Conservation (phyloP, 2,797 vertebrate genomes). For the Eulemur rubriventer region DNA sequence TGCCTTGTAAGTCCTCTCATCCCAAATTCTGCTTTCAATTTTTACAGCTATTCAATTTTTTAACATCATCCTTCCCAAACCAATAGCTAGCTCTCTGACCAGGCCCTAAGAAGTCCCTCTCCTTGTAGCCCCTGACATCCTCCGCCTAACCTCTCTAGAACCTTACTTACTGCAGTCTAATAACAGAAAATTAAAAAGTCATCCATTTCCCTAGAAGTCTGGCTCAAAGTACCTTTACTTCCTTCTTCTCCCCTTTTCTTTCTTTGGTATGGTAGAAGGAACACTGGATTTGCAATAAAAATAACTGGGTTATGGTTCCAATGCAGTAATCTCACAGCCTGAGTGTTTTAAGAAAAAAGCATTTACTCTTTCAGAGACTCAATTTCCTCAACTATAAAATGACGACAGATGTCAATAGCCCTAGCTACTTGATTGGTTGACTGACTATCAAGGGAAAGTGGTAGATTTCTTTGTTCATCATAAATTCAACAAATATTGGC, state of each 20-base stretch:
- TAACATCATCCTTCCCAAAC: background rate
- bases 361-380: background rate
- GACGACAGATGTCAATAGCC: background rate
- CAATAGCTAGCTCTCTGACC: background rate
- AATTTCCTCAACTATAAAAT: slow-evolving; percentile 18
- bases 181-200: background rate
- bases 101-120: background rate
- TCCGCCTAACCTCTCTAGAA: background rate
- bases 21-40: background rate
- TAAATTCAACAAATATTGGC: background rate
- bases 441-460: background rate
- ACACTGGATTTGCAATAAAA: background rate
- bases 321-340: background rate
- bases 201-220: background rate
- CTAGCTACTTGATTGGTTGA: background rate
- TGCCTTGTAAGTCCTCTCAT: background rate
- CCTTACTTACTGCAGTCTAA: background rate
- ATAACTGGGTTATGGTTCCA: background rate
- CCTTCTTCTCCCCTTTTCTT: background rate
- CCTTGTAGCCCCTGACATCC: background rate
- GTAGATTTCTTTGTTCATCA: background rate
- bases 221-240: background rate
- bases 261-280: background rate
- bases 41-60: background rate
- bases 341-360: background rate